A percentile compares a stretch with the other conserved stretches of the same genome.
phyloP scores from a whole-genome alignment of 2,888 invertebrate genomes.

The Ectemnius cavifrons region DNA sequence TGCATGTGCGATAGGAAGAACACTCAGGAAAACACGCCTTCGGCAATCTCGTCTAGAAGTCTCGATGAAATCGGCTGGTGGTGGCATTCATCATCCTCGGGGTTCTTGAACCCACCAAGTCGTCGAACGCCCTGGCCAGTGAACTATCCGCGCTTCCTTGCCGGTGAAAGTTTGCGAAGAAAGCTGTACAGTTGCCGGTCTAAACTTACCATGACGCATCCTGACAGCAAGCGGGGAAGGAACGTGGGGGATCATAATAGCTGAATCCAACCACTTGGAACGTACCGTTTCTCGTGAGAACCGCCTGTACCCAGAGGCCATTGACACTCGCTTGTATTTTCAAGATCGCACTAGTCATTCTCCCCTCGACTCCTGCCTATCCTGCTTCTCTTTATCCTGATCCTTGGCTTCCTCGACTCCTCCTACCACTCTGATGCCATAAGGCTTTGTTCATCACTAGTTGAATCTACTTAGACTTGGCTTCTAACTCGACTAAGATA shows the following conservation, averaged over 20 bases:
- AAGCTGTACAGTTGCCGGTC: constrained; percentile 63
- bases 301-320: constrained; percentile 42
- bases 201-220: constrained; percentile 29
- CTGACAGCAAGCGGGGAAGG: constrained; percentile 5
- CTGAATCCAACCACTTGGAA: too few species aligned
- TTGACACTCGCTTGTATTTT: constrained; percentile 57
- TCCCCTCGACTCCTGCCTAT: constrained; percentile 45
- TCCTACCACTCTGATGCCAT: too few species aligned
- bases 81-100: constrained; percentile 38
- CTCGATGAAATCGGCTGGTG: constrained; percentile 27
- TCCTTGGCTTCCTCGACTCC: background rate
- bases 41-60: constrained; percentile 22
- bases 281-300: constrained; percentile 30
- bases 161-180: constrained; percentile 76
- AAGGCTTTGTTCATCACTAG: too few species aligned
- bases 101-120: constrained; percentile 64
- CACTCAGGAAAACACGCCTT: too few species aligned
- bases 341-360: constrained; percentile 50
- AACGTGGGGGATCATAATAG: constrained; percentile 17
- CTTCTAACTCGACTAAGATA: too few species aligned
- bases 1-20: too few species aligned
- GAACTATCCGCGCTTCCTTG: constrained; percentile 48
- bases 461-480: too few species aligned
- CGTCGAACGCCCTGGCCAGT: constrained; percentile 21
- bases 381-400: constrained; percentile 28